These are phyloP conservation scores for Chamaea fasciata DNA, from an alignment of 2,113 vertebrate genomes.

Conservation along the genomic window DNA sequence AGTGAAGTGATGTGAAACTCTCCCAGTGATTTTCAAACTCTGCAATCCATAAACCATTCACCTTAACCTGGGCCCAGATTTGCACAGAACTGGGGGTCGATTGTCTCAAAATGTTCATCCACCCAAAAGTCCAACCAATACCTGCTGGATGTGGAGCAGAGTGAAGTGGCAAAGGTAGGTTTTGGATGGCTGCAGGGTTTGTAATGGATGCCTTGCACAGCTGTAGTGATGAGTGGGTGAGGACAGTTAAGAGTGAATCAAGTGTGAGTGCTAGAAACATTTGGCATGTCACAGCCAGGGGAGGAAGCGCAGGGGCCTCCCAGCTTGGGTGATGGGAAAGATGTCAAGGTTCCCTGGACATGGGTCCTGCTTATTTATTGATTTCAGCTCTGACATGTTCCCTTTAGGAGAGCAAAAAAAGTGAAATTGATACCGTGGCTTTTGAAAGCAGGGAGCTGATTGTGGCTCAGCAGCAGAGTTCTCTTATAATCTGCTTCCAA, in stretches of 20 bases:
- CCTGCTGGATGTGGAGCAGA: not conserved
- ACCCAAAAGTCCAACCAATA: not conserved
- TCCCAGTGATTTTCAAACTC: not conserved
- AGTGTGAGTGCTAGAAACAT: conserved; percentile 62
- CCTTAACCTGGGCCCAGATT: not conserved
- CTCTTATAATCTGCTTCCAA: conserved; percentile 80
- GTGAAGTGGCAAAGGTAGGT: not conserved
- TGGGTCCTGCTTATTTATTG: conserved; percentile 47
- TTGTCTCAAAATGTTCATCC: not conserved
- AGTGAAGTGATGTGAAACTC: not conserved
- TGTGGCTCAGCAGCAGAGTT: conserved; percentile 59
- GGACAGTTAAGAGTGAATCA: conserved; percentile 14
- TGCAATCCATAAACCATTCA: conserved; percentile 5
- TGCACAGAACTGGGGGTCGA: not conserved
- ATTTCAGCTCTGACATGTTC: conserved; percentile 57
- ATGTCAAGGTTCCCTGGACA: conserved; percentile 22
- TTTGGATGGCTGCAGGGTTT: conserved; percentile 24
- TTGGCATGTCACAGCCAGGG: conserved; percentile 35
- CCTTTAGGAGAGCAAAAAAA: conserved; percentile 66
- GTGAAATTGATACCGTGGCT: conserved; percentile 63
- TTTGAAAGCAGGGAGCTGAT: conserved; percentile 55
- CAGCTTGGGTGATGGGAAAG: not conserved
- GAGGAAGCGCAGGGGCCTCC: conserved; percentile 5
- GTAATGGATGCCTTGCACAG: conserved; percentile 35
- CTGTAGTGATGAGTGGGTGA: conserved; percentile 45